Percentiles rank a stretch among this genome's conserved stretches.
Evolutionary conservation across 2,113 vertebrate species (phyloP).

Genomic region (Phalacrocorax pelagicus): DNA sequence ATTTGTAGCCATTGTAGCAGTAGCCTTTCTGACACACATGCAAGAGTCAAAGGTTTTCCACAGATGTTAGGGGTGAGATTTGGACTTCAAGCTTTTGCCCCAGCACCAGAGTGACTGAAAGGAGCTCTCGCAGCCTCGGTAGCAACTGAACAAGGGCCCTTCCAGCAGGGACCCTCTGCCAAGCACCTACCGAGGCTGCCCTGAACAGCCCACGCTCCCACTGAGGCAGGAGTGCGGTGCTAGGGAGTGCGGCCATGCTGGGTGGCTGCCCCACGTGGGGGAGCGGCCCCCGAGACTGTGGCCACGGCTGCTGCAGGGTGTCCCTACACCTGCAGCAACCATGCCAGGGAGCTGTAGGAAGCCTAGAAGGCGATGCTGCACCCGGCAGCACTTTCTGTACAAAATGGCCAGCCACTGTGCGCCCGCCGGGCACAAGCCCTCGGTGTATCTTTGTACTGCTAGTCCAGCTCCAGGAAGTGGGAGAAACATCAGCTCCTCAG

Average conservation of each 20-base stretch:
- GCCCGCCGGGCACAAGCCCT: too few relatives aligned
- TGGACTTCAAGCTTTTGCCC: too few relatives aligned
- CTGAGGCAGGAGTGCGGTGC: accelerated
- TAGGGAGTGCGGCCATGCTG: not conserved
- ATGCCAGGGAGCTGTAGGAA: not conserved
- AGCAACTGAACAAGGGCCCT: not conserved
- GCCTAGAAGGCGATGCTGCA: not conserved
- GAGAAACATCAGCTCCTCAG: not conserved
- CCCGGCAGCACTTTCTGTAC: accelerated
- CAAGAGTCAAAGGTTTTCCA: not conserved
- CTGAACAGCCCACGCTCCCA: too few relatives aligned
- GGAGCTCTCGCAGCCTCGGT: not conserved
- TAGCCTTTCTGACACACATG: not conserved
- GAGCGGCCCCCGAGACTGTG: not conserved
- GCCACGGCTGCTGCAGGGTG: not conserved
- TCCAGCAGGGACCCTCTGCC: not conserved
- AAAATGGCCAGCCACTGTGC: accelerated
- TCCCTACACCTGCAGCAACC: too few relatives aligned
- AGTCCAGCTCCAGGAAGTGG: not conserved
- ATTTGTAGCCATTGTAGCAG: not conserved
- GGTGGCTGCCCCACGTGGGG: too few relatives aligned
- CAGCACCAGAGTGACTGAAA: not conserved
- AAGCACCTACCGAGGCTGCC: not conserved
- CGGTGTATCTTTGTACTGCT: accelerated
- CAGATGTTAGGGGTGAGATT: accelerated